phyloP scores from a whole-genome alignment of 2,797 vertebrate species.

The Carapus acus region DNA sequence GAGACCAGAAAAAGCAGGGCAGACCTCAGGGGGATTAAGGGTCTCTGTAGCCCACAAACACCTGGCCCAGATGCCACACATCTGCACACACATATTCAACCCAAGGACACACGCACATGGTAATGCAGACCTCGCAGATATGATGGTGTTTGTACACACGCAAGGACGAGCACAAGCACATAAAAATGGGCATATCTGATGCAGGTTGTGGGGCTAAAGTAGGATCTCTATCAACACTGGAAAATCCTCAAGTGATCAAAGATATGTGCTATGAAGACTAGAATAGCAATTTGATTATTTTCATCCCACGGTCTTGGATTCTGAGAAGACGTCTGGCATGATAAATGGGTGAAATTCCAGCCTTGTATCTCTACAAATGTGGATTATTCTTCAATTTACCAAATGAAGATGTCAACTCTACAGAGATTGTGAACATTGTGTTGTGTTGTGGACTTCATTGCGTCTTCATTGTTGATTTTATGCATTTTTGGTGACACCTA shows the following conservation, averaged over 20 bases:
- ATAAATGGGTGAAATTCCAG: too few species aligned
- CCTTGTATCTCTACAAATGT: background rate
- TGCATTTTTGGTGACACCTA: constrained; percentile 52
- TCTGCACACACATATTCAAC: constrained; percentile 30
- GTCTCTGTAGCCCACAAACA: constrained; percentile 54
- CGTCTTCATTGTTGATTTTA: background rate
- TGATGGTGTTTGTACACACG: constrained; percentile 5
- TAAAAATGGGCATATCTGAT: background rate
- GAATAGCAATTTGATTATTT: background rate
- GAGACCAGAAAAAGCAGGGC: constrained; percentile 49
- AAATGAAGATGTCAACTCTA: too few species aligned
- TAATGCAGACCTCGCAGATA: constrained; percentile 15
- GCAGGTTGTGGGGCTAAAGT: background rate
- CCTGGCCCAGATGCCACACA: constrained; percentile 57
- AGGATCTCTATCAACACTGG: background rate
- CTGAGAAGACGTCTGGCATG: too few species aligned
- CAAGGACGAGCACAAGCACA: background rate
- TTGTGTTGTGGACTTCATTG: background rate
- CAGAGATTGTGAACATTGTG: too few species aligned
- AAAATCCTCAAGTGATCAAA: constrained; percentile 7
- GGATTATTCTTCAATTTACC: background rate
- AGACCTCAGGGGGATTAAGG: constrained; percentile 56
- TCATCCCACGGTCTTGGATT: background rate
- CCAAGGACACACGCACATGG: constrained; percentile 27
- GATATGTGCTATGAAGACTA: background rate